Evolutionary conservation across 1,140 invertebrate genomes (phyloP).

Genomic region (Drosophila lacertosa): DNA sequence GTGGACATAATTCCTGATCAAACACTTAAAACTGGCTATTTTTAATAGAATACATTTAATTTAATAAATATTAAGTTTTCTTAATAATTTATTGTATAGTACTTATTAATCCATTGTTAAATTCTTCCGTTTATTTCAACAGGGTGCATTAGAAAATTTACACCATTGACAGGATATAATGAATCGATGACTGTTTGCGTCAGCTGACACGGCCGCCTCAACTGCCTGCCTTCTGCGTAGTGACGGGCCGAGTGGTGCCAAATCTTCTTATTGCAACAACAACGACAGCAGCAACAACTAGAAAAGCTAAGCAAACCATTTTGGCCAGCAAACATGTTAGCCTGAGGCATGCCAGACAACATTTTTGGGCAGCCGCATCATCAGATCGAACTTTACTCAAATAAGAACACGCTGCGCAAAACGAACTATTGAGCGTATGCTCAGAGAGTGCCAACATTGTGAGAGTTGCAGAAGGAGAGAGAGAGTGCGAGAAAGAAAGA

Average conservation of each 20-base stretch:
- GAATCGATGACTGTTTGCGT: conserved; percentile 77
- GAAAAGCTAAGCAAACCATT: conserved; percentile 36
- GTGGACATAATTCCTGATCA: too few relatives aligned
- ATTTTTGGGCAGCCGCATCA: conserved; percentile 48
- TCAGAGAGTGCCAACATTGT: conserved; percentile 8
- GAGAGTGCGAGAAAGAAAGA: conserved; percentile 7
- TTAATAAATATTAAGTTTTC: neutral
- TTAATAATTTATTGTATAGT: neutral
- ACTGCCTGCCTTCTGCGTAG: conserved; percentile 63
- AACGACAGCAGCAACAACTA: conserved; percentile 31
- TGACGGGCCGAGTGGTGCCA: conserved; percentile 43
- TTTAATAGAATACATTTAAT: conserved; percentile 6
- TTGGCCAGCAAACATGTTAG: conserved; percentile 52
- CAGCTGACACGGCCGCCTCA: conserved; percentile 66
- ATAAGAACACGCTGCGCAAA: conserved; percentile 54
- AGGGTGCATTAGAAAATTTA: conserved; percentile 48
- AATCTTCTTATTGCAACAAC: conserved; percentile 34
- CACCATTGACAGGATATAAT: conserved; percentile 70
- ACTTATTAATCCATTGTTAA: neutral
- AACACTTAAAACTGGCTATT: too few relatives aligned
- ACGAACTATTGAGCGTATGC: conserved; percentile 45
- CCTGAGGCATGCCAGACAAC: conserved; percentile 44
- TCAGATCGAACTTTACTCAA: conserved; percentile 49
- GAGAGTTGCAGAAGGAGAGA: conserved; percentile 19
- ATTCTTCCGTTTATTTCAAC: conserved; percentile 20